Base-by-base conservation (phyloP, 2,888 invertebrate genomes). In the Autographa gamma region DNA sequence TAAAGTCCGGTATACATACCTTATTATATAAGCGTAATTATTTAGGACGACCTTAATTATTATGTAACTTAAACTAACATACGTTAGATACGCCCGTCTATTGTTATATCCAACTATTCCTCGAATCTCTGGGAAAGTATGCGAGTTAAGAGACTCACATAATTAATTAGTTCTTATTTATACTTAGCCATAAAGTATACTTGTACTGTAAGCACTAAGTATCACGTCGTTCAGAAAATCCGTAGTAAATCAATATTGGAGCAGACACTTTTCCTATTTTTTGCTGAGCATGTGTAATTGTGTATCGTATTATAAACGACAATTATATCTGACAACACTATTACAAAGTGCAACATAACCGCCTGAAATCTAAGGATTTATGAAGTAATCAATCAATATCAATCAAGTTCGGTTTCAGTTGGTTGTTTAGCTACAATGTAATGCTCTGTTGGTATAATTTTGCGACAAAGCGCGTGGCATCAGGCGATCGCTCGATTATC, bases 331-430 rank as follows among this genome's bases (percentile, higher is more conserved):
- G 31, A 32, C 14, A 32, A 59, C 32, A 32, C 32, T 32, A 31
- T 59, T 32, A 32, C 31, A 13, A 7, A 16, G 31, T 14, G 13
- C 31, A 31, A 32, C 59, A 59, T 16, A 34, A 18, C 25, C 56
- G 59, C 66, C 58, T 66, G 59, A 67, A 67, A 67, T 74, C 56
- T 68, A 14, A 13, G 18, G 60, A 74, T 18, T 41, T 38, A 66
- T 41, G 8, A 16, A 58, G n/a, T 48, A 60, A 76, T 78, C 52
- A 18, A 70, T 63, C 52, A 67, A 59, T 31, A 78, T 76, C 43
- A 73, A 76, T 79, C 79, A 71, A 76, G 79, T 79, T 79, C 76
- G 64, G 69, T 79, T 76, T 69, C 77, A 76, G 71, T 31, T 63
- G n/a, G 54, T 9, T 19, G 34, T 58, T 48, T 4, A 16, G 41